A percentile compares a stretch with the other conserved stretches of the same genome.
phyloP scores from a whole-genome alignment of 2,113 vertebrate species.

The Himantopus leucocephalus region DNA sequence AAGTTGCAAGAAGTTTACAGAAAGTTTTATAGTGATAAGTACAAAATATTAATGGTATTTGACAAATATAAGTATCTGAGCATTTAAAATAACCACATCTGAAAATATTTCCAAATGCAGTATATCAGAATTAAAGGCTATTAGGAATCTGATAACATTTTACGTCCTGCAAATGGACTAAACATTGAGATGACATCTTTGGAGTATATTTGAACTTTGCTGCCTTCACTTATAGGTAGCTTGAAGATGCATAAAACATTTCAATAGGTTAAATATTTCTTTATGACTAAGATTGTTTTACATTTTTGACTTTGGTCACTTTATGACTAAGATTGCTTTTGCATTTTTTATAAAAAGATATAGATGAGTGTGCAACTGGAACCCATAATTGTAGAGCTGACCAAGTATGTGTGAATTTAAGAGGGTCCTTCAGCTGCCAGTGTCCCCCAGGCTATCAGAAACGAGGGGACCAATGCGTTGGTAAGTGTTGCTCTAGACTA shows the following conservation, averaged over 20 bases:
- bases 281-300: neutral
- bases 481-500: slow-evolving; percentile 71
- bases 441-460: slow-evolving; percentile 88
- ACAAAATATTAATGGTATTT: neutral
- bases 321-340: neutral
- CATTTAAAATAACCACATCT: neutral
- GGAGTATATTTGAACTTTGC: neutral
- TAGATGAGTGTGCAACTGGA: slow-evolving; percentile 89
- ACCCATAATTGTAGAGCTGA: slow-evolving; percentile 85
- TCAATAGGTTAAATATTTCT: neutral
- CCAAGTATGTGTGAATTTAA: slow-evolving; percentile 89
- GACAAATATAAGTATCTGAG: neutral
- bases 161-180: neutral
- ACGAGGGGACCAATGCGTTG: slow-evolving; percentile 88
- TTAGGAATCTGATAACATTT: neutral
- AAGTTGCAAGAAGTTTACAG: neutral
- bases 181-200: neutral
- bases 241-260: neutral
- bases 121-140: neutral
- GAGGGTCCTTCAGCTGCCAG: slow-evolving; percentile 90
- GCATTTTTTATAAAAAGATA: slow-evolving; percentile 75
- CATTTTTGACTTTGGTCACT: neutral
- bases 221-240: neutral
- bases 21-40: neutral
- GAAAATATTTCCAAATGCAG: neutral